Evolutionary conservation across 2,888 invertebrate species (phyloP).

Genomic region (Glyphotaelius pellucidus): DNA sequence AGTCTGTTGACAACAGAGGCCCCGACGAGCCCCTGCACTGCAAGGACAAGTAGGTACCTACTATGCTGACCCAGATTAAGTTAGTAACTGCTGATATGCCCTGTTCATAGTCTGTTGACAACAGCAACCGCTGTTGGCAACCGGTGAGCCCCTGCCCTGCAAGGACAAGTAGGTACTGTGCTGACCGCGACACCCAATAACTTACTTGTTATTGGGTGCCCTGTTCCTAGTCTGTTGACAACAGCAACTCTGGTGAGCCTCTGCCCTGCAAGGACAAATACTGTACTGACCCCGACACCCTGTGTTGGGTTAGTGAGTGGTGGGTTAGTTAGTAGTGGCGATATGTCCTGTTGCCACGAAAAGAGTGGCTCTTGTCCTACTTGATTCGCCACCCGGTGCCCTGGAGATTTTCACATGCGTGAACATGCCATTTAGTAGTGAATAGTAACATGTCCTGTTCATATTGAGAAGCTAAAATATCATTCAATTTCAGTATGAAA

Average conservation of each 20-base stretch:
- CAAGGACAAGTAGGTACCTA: slow-evolving; percentile 88
- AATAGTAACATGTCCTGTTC: too few species aligned
- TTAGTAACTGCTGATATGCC: slow-evolving; percentile 67
- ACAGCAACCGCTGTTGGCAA: too few species aligned
- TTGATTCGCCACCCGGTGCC: too few species aligned
- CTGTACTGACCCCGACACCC: slow-evolving; percentile 91
- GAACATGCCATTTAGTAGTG: too few species aligned
- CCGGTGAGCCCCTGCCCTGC: slow-evolving; percentile 82
- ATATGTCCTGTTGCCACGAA: too few species aligned
- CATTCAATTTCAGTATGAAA: too few species aligned
- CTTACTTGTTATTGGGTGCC: slow-evolving; percentile 76
- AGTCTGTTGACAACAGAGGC: too few species aligned
- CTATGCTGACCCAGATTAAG: slow-evolving; percentile 93
- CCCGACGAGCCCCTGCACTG: slow-evolving; percentile 81
- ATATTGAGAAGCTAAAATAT: too few species aligned
- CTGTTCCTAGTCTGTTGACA: too few species aligned
- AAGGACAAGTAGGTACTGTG: slow-evolving; percentile 93
- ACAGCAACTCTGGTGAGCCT: slow-evolving; percentile 45
- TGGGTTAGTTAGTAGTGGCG: too few species aligned
- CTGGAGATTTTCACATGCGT: too few species aligned
- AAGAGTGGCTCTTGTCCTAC: too few species aligned
- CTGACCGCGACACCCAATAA: slow-evolving; percentile 90
- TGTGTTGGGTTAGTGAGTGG: slow-evolving; percentile 82
- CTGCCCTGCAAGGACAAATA: slow-evolving; percentile 87
- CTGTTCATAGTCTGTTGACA: not conserved